phyloP scores from a whole-genome alignment of 2,797 vertebrate species.

The Periophthalmus magnuspinnatus region DNA sequence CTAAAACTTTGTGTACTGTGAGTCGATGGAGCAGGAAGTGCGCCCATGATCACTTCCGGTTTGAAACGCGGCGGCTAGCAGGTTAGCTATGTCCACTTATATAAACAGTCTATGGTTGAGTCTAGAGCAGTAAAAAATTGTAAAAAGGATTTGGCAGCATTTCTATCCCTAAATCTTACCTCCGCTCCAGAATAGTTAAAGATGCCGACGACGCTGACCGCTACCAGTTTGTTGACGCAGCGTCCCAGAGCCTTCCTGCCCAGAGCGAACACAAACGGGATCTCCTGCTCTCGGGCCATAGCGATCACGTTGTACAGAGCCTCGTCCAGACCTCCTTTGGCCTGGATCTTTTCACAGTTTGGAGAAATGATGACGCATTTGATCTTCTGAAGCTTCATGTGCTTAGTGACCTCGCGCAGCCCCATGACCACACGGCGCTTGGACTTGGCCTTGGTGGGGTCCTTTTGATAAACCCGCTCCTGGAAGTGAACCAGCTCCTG shows the following conservation, averaged over 20 bases:
- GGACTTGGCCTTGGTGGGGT: constrained; percentile 93
- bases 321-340: constrained; percentile 97
- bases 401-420: constrained; percentile 96
- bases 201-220: constrained; percentile 97
- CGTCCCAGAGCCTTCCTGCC: constrained; percentile 96
- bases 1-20: no score
- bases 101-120: no score
- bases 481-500: constrained; percentile 98
- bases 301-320: constrained; percentile 97
- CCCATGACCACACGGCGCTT: constrained; percentile 97
- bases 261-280: constrained; percentile 96
- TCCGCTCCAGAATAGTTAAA: constrained; percentile 96
- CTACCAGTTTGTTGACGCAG: constrained; percentile 97
- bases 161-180: constrained; percentile 68
- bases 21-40: no score
- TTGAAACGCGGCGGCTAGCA: no score
- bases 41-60: no score
- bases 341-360: constrained; percentile 99
- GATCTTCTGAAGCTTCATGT: constrained; percentile 96
- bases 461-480: constrained; percentile 94
- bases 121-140: no score
- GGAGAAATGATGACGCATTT: constrained; percentile 98
- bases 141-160: no score
- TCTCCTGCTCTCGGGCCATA: constrained; percentile 97
- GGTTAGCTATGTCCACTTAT: no score